A percentile compares a stretch with the other conserved stretches of the same genome.
phyloP scores from a whole-genome alignment of 2,888 invertebrate genomes.

The Watsonalla cultraria region DNA sequence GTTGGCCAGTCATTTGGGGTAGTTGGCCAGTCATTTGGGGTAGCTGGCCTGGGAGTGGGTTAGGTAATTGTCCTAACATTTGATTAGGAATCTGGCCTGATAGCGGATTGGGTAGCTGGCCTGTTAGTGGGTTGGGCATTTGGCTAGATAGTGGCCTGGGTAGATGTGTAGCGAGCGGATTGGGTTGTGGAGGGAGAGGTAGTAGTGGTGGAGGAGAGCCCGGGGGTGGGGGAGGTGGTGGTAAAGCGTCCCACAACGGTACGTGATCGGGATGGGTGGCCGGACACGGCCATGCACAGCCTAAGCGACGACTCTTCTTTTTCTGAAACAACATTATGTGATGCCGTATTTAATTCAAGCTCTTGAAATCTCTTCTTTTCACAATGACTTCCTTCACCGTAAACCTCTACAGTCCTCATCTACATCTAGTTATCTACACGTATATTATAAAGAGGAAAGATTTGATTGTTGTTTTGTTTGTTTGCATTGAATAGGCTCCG shows the following conservation, averaged over 20 bases:
- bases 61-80: too few relatives aligned
- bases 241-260: slow-evolving; percentile 72
- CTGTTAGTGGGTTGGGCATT: neutral
- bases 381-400: too few relatives aligned
- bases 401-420: too few relatives aligned
- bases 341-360: too few relatives aligned
- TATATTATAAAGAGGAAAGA: too few relatives aligned
- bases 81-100: neutral
- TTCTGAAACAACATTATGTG: slow-evolving; percentile 20
- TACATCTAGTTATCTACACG: too few relatives aligned
- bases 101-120: neutral
- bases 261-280: slow-evolving; percentile 65
- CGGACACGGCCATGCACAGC: slow-evolving; percentile 72
- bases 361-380: too few relatives aligned
- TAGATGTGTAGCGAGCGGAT: slow-evolving; percentile 14
- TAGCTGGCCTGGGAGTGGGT: too few relatives aligned
- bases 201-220: slow-evolving; percentile 50
- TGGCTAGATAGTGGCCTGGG: slow-evolving; percentile 4
- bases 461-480: too few relatives aligned
- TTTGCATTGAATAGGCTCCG: too few relatives aligned
- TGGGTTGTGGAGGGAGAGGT: slow-evolving; percentile 8
- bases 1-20: too few relatives aligned
- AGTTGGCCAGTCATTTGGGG: too few relatives aligned
- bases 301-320: slow-evolving; percentile 42
- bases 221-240: slow-evolving; percentile 71